Base-by-base conservation (phyloP, 2,797 vertebrate genomes). In the Bradypus variegatus region DNA sequence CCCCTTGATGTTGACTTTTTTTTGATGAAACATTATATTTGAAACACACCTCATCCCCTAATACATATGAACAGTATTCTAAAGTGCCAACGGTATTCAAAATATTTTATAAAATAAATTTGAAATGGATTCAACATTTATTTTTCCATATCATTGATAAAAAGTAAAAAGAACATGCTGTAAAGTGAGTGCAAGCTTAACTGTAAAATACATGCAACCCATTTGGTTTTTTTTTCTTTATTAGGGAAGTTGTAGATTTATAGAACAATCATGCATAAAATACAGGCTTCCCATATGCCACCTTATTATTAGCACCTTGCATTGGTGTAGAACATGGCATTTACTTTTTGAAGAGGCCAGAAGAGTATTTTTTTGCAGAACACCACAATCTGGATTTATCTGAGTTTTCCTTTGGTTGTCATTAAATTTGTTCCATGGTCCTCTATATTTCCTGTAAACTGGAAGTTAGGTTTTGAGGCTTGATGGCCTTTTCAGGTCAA, bases 11-110 rank as follows among this genome's bases (percentile, higher is more conserved):
- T 50, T 50, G 50, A 50, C 50, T 50, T 50, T 50, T 50, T 50
- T 50, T 50, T 96, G 96, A 96, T 95, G 97, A 65, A 78, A 94
- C 97, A 96, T 94, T 95, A 95, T 95, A 93, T 96, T 96, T 96
- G 93, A 96, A 97, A 97, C 91, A 96, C 75, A 96, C 93, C 93
- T 96, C 84, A 75, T 8, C 3, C 18, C 77, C 4, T 94, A 96
- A 94, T 91, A 89, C 91, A 95, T 92, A 94, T 92, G 94, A 97
- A 83, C 91, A 97, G 92, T 94, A 96, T 94, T 95, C 93, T 95
- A 90, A 97, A 95, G 94, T 96, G 94, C 93, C 96, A 94, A 96
- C 93, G 95, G 95, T 95, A 96, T 87, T 67, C 65, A 81, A 93
- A 95, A 94, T 95, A 93, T 27, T 95, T 80, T 81, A 73, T 94